phyloP scores from a whole-genome alignment of 2,113 vertebrate species.

The Eudyptes chrysolophus region DNA sequence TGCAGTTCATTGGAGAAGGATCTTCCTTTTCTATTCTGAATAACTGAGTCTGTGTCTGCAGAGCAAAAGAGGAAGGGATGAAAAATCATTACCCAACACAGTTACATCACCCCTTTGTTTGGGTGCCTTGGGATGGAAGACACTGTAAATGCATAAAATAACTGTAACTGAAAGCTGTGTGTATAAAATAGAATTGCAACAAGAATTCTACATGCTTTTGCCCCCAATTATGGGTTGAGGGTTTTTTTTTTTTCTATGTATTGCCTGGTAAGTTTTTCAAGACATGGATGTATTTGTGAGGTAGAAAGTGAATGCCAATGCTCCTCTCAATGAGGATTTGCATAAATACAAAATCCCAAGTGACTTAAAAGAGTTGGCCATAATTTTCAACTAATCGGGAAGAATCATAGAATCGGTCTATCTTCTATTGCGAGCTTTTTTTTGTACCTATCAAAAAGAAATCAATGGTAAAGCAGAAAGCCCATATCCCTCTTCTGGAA shows the following conservation, averaged over 20 bases:
- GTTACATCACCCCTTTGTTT: constrained; percentile 42
- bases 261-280: background rate
- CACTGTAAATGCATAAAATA: background rate
- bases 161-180: background rate
- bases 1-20: background rate
- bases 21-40: background rate
- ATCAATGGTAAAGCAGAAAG: background rate
- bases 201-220: background rate
- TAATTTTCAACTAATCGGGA: background rate
- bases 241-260: background rate
- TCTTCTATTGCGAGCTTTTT: background rate
- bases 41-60: constrained; percentile 3
- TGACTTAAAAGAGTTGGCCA: background rate
- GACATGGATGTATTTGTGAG: background rate
- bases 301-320: background rate
- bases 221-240: background rate
- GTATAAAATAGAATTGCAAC: background rate
- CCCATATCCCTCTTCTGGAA: background rate
- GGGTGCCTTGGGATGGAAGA: constrained; percentile 29
- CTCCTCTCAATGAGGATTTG: background rate
- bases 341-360: background rate
- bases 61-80: background rate
- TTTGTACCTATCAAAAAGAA: background rate
- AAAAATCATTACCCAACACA: constrained; percentile 19
- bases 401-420: background rate